phyloP scores from a whole-genome alignment of 23 tunicate genomes.

The Phallusia fumigata region DNA sequence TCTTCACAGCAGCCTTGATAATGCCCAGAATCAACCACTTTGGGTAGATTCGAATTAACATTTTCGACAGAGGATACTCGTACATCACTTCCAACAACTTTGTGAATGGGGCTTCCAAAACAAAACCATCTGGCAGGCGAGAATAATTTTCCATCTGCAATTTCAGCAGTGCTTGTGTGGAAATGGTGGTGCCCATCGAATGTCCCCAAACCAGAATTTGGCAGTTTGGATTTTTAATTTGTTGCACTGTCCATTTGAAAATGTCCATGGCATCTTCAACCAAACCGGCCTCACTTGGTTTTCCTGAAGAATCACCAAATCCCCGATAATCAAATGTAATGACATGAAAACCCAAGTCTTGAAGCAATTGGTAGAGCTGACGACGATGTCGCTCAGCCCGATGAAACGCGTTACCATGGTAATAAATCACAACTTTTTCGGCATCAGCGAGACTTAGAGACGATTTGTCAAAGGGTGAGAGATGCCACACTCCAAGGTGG shows the following conservation, averaged over 20 bases:
- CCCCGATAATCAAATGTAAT: constrained; percentile 90
- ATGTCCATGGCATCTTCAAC: constrained; percentile 46
- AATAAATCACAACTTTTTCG: constrained; percentile 58
- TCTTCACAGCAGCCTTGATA: constrained; percentile 42
- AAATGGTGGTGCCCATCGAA: constrained; percentile 69
- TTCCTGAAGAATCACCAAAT: constrained; percentile 86
- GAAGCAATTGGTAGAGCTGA: constrained; percentile 26
- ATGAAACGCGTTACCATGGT: constrained; percentile 82
- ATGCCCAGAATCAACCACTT: constrained; percentile 10
- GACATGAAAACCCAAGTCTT: constrained; percentile 47
- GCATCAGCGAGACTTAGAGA: constrained; percentile 25
- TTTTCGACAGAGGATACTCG: constrained; percentile 51
- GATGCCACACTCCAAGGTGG: constrained; percentile 78
- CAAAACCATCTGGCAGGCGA: constrained; percentile 45
- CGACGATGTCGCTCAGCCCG: constrained; percentile 69
- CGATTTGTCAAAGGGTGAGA: constrained; percentile 25
- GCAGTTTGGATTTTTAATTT: constrained; percentile 16
- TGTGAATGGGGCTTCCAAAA: constrained; percentile 79
- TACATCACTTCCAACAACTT: constrained; percentile 36
- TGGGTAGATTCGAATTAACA: constrained; percentile 37
- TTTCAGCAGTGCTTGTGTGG: constrained; percentile 52
- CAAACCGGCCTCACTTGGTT: constrained; percentile 59
- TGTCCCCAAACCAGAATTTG: constrained; percentile 80
- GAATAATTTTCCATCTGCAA: constrained; percentile 11
- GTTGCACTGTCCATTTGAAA: constrained; percentile 45